Conservation (phyloP, 92 coral and sea anemone species). For the Zoanthus gigantus region DNA sequence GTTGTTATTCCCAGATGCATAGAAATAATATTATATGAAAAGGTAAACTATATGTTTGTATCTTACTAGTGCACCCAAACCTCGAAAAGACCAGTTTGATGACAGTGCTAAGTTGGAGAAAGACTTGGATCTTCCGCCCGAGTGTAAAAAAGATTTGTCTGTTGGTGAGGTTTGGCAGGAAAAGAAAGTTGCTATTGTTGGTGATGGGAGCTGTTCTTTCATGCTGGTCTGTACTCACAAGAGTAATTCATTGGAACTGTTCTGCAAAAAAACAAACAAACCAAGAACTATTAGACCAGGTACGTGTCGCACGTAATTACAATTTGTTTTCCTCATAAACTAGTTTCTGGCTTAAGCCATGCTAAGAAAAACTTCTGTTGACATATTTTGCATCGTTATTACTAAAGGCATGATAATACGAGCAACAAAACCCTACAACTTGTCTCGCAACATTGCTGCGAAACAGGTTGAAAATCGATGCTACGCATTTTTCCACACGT, state of each 20-base stretch:
- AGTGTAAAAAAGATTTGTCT: constrained; percentile 61
- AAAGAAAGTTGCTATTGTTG: constrained; percentile 85
- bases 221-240: constrained; percentile 70
- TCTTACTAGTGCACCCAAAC: constrained; percentile 1
- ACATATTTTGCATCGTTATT: too few relatives aligned
- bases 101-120: constrained; percentile 9
- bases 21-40: not conserved
- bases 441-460: too few relatives aligned
- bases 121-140: constrained; percentile 55
- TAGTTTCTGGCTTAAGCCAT: too few relatives aligned
- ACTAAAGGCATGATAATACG: too few relatives aligned
- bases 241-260: constrained; percentile 68
- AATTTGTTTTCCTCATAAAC: too few relatives aligned
- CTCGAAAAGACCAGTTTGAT: constrained; percentile 48
- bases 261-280: constrained; percentile 65
- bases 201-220: constrained; percentile 82
- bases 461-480: too few relatives aligned
- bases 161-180: constrained; percentile 98
- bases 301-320: not conserved
- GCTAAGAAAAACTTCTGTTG: too few relatives aligned
- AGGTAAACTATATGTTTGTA: not conserved
- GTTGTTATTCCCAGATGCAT: too few relatives aligned
- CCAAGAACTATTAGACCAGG: constrained; percentile 76
- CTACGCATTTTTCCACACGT: too few relatives aligned
- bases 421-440: too few relatives aligned